Conservation (phyloP, 2,888 invertebrate genomes). For the Bugula neritina region DNA sequence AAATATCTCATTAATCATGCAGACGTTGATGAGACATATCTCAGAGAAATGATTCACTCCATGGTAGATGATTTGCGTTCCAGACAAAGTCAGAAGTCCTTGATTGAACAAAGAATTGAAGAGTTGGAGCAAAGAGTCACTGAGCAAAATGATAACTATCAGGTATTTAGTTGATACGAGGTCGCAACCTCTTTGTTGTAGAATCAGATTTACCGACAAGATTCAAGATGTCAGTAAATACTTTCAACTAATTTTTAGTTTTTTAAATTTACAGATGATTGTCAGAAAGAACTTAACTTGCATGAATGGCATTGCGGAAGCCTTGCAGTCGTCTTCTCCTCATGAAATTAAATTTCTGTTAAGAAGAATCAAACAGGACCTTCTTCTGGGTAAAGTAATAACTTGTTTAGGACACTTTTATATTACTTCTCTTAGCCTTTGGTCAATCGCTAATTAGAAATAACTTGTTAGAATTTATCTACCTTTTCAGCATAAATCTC, state of each 20-base stretch:
- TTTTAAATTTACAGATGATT: conserved; percentile 8
- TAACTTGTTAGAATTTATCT: too few relatives aligned
- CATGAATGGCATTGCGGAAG: neutral
- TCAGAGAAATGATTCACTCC: conserved; percentile 1
- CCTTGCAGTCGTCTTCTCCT: conserved; percentile 9
- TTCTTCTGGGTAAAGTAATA: conserved; percentile 7
- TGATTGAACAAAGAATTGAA: conserved; percentile 5
- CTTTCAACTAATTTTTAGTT: too few relatives aligned
- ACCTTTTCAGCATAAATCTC: too few relatives aligned
- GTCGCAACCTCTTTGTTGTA: too few relatives aligned
- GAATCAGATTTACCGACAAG: too few relatives aligned
- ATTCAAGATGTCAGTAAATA: too few relatives aligned
- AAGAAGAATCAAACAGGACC: neutral
- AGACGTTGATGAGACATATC: conserved; percentile 5
- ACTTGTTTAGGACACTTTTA: too few relatives aligned
- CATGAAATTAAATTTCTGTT: conserved; percentile 18
- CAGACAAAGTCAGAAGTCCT: neutral
- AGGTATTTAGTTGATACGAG: too few relatives aligned
- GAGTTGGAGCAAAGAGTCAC: conserved; percentile 23
- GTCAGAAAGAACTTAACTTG: conserved; percentile 12
- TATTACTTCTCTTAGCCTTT: too few relatives aligned
- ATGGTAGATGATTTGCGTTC: conserved; percentile 4
- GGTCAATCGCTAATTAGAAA: too few relatives aligned
- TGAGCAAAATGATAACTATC: conserved; percentile 21
- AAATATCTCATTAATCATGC: neutral